Evolutionary conservation across 2,888 invertebrate genomes (phyloP).

Genomic region (Meghimatium bilineatum): DNA sequence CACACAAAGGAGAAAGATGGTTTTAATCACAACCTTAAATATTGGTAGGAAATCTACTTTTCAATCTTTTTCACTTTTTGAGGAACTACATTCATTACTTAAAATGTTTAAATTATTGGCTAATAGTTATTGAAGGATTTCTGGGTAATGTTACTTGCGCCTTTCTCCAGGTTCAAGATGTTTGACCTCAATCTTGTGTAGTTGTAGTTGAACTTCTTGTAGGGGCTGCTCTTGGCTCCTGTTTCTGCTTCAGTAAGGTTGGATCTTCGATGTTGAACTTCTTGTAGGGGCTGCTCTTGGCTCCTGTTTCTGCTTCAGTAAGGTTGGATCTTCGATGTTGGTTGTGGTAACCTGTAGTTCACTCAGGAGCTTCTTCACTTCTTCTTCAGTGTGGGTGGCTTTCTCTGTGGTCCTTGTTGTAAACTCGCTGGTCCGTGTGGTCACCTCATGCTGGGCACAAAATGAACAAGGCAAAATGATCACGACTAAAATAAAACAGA

Average conservation of each 20-base stretch:
- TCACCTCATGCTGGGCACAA: conserved; percentile 42
- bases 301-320: conserved; percentile 49
- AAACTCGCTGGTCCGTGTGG: conserved; percentile 40
- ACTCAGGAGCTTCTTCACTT: conserved; percentile 46
- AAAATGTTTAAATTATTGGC: too few species aligned
- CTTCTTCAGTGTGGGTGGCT: conserved; percentile 46
- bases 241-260: conserved; percentile 46
- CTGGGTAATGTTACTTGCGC: background rate
- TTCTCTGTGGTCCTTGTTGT: conserved; percentile 40
- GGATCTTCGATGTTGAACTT: conserved; percentile 46
- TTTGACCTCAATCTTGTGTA: background rate
- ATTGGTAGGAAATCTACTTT: too few species aligned
- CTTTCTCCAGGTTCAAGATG: background rate
- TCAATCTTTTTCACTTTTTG: too few species aligned
- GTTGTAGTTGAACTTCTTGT: conserved; percentile 5
- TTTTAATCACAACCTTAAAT: too few species aligned
- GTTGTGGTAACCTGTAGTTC: conserved; percentile 44
- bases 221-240: too few species aligned
- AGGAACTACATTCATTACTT: too few species aligned
- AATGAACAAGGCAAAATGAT: background rate
- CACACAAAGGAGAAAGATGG: background rate
- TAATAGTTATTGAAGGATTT: background rate
- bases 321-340: conserved; percentile 43
- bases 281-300: too few species aligned
- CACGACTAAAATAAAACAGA: background rate